These are phyloP conservation scores for Pelecanoides urinatrix DNA, from an alignment of 2,113 vertebrate species.

Conservation along the genomic window DNA sequence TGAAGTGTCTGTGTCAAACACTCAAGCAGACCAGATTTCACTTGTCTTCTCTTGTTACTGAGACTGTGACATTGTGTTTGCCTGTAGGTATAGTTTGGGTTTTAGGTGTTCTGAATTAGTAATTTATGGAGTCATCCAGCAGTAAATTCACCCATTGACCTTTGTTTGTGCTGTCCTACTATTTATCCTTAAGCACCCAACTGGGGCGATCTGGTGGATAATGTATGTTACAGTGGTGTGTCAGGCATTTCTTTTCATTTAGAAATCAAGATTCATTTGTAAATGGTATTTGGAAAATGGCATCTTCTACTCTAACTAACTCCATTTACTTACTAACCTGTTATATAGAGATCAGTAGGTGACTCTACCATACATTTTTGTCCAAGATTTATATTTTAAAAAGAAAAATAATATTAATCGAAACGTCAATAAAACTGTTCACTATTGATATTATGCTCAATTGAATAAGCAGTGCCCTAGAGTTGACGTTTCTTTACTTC, in stretches of 20 bases:
- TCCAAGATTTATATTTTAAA: neutral
- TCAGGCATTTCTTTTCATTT: neutral
- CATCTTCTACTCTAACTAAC: neutral
- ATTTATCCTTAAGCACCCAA: neutral
- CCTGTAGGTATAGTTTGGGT: slow-evolving; percentile 8
- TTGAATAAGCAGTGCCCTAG: neutral
- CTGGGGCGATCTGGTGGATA: neutral
- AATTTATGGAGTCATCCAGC: slow-evolving; percentile 29
- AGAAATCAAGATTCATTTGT: neutral
- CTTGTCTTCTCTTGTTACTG: neutral
- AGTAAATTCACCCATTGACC: slow-evolving; percentile 32
- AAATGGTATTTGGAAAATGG: neutral
- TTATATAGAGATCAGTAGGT: neutral
- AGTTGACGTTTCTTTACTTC: neutral
- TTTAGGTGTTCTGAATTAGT: slow-evolving; percentile 5
- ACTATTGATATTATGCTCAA: neutral
- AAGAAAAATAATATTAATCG: neutral
- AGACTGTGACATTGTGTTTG: neutral
- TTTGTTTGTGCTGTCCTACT: neutral
- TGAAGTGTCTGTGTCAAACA: neutral
- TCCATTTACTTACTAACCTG: neutral
- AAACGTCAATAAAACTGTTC: neutral
- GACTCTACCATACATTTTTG: neutral
- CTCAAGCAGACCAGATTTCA: neutral
- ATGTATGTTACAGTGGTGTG: neutral